Percentiles rank a stretch among this genome's conserved stretches.
Conservation (phyloP, 23 tunicate species). For the Trididemnum miniatum region DNA sequence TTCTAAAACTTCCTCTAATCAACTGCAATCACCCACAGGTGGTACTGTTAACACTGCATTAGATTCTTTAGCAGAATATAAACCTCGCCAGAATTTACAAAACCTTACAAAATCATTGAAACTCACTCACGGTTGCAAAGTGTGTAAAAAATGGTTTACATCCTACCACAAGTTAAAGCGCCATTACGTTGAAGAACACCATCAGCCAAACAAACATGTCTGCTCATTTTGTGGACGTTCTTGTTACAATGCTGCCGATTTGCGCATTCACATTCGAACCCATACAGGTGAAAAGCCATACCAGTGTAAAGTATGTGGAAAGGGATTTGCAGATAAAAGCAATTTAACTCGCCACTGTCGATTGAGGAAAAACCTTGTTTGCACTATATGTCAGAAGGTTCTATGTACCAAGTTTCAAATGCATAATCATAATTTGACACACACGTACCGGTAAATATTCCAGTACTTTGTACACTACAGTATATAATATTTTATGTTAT, state of each 20-base stretch:
- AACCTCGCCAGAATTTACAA: too few species aligned
- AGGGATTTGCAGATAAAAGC: slow-evolving; percentile 17
- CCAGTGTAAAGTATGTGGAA: slow-evolving; percentile 13
- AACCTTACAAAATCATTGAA: neutral
- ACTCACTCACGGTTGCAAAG: neutral
- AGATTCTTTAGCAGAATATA: too few species aligned
- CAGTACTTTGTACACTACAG: too few species aligned
- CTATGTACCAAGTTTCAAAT: slow-evolving; percentile 12
- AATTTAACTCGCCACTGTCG: slow-evolving; percentile 18
- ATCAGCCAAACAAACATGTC: neutral
- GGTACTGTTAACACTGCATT: too few species aligned
- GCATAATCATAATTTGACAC: neutral
- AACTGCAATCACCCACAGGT: too few species aligned
- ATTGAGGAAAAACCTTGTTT: neutral
- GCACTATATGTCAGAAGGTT: neutral
- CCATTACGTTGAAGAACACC: slow-evolving; percentile 5
- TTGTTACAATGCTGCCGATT: slow-evolving; percentile 12
- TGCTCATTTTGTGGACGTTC: neutral
- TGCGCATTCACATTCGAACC: slow-evolving; percentile 9
- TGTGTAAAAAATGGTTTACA: neutral
- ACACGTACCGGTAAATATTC: too few species aligned
- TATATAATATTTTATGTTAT: too few species aligned
- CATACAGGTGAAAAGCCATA: slow-evolving; percentile 36
- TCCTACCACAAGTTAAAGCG: neutral
- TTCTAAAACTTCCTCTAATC: neutral